These are phyloP conservation scores for Echinometra lucunter DNA, from an alignment of 53 echinoderm and acorn worm genomes.

Conservation along the genomic window DNA sequence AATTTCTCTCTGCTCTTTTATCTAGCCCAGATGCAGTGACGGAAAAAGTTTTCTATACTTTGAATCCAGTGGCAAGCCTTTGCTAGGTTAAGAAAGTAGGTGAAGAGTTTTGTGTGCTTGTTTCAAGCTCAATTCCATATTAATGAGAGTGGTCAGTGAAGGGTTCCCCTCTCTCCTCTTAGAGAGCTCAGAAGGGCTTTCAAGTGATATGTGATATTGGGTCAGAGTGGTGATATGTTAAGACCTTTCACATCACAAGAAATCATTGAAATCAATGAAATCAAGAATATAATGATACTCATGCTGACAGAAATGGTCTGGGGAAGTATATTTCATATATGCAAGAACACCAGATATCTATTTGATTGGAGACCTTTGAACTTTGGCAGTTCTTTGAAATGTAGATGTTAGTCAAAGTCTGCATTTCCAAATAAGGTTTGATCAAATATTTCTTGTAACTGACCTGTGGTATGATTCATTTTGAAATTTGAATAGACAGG, in stretches of 20 bases:
- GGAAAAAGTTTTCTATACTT: neutral
- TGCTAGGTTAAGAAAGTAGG: neutral
- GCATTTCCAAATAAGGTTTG: neutral
- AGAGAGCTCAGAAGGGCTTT: slow-evolving; percentile 5
- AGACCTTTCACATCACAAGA: neutral
- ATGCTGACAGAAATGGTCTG: neutral
- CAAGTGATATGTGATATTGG: slow-evolving; percentile 24
- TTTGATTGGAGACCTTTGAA: neutral
- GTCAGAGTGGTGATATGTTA: neutral
- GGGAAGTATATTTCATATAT: neutral
- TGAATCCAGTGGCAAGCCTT: neutral
- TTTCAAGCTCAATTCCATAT: slow-evolving; percentile 17
- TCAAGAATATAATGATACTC: neutral
- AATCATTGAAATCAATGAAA: neutral
- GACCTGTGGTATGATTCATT: neutral
- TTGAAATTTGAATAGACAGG: neutral
- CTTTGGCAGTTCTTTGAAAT: neutral
- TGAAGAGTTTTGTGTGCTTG: neutral
- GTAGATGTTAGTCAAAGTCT: neutral
- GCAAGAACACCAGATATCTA: neutral
- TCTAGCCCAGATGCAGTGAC: too few species aligned
- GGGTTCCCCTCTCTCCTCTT: neutral
- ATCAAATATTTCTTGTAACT: neutral
- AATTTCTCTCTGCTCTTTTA: too few species aligned
- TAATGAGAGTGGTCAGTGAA: slow-evolving; percentile 32